A percentile compares a stretch with the other conserved stretches of the same genome.
phyloP scores from a whole-genome alignment of 1,140 invertebrate species.

The Zaprionus africanus region DNA sequence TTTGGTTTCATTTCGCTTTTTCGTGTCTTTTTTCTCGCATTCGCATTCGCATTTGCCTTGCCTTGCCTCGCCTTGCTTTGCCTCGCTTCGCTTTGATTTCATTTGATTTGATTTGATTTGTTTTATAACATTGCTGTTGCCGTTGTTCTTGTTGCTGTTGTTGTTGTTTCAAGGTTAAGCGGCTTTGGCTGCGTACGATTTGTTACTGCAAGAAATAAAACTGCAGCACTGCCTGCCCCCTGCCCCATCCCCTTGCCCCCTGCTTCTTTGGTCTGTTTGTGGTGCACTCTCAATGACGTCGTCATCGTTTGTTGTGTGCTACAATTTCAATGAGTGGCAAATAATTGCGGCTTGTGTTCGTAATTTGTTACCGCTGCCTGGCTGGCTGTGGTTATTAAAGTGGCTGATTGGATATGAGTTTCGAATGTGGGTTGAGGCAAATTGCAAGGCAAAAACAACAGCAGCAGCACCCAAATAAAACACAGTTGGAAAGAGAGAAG shows the following conservation, averaged over 20 bases:
- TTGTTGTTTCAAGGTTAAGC: conserved; percentile 69
- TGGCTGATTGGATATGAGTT: conserved; percentile 69
- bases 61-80: conserved; percentile 5
- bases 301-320: conserved; percentile 52
- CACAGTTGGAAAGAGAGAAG: neutral
- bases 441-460: conserved; percentile 44
- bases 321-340: conserved; percentile 74
- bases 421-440: conserved; percentile 67
- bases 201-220: conserved; percentile 76
- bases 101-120: conserved; percentile 28
- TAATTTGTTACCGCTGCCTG: conserved; percentile 50
- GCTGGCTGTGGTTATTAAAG: conserved; percentile 50
- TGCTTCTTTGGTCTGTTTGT: neutral
- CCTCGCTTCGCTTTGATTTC: conserved; percentile 5
- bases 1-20: conserved; percentile 42
- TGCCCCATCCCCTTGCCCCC: conserved; percentile 32
- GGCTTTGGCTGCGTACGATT: conserved; percentile 60
- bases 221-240: neutral
- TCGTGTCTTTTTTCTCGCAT: neutral
- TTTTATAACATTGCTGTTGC: conserved; percentile 20
- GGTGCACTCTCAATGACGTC: conserved; percentile 23
- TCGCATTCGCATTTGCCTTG: conserved; percentile 7
- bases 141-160: conserved; percentile 30
- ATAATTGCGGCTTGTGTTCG: conserved; percentile 64
- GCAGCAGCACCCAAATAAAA: conserved; percentile 18